Evolutionary conservation across 2,888 invertebrate genomes (phyloP).

Genomic region (Pediacus dermestoides): DNA sequence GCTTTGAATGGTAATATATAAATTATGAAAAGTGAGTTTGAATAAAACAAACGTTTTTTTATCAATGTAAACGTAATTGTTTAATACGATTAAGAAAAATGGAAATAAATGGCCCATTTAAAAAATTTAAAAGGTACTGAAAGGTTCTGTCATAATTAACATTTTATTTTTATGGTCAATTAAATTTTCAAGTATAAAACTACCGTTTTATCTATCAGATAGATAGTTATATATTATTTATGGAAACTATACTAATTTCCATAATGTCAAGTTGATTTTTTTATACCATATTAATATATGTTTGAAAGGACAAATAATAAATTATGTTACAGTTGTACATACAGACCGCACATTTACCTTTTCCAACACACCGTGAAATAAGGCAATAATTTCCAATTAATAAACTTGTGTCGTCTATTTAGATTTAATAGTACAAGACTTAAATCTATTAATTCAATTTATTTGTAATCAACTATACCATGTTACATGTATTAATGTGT

Average conservation of each 20-base stretch:
- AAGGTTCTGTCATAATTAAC: too few species aligned
- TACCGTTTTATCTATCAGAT: too few species aligned
- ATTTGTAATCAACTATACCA: neutral
- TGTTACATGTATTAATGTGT: too few species aligned
- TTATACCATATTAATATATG: slow-evolving; percentile 25
- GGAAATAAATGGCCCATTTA: too few species aligned
- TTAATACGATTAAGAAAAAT: too few species aligned
- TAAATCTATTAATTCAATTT: slow-evolving; percentile 2
- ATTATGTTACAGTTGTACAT: slow-evolving; percentile 19
- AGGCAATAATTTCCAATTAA: slow-evolving; percentile 39
- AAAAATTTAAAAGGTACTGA: too few species aligned
- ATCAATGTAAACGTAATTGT: too few species aligned
- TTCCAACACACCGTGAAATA: slow-evolving; percentile 36
- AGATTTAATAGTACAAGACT: slow-evolving; percentile 29
- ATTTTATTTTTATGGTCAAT: slow-evolving; percentile 3
- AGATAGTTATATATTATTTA: too few species aligned
- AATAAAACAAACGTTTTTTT: too few species aligned
- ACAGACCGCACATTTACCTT: slow-evolving; percentile 26
- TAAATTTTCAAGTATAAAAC: too few species aligned
- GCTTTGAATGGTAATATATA: slow-evolving; percentile 34
- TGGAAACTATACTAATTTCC: slow-evolving; percentile 25
- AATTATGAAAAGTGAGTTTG: slow-evolving; percentile 35
- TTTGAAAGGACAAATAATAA: slow-evolving; percentile 24
- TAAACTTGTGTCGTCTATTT: slow-evolving; percentile 33
- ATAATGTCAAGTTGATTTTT: slow-evolving; percentile 30